These are phyloP conservation scores for Cloeon dipterum DNA, from an alignment of 2,888 invertebrate species.

Conservation along the genomic window DNA sequence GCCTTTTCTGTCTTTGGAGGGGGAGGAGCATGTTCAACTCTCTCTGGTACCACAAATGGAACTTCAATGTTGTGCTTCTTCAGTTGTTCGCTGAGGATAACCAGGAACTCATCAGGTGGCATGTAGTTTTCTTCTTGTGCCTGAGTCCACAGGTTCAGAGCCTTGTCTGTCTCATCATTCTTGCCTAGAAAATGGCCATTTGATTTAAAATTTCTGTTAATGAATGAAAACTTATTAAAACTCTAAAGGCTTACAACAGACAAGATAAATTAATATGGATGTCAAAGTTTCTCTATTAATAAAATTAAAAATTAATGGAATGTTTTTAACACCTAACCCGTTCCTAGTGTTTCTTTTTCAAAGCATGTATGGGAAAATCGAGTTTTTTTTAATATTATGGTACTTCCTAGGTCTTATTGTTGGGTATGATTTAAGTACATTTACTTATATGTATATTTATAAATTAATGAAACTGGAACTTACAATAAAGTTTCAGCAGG, in stretches of 20 bases:
- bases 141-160: conserved; percentile 53
- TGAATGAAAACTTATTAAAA: too few relatives aligned
- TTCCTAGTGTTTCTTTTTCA: too few relatives aligned
- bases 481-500: conserved; percentile 43
- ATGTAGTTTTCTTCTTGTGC: conserved; percentile 63
- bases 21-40: not conserved
- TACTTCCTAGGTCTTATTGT: too few relatives aligned
- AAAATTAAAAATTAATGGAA: not conserved
- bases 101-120: conserved; percentile 43
- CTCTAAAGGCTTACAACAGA: too few relatives aligned
- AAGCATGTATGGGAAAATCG: too few relatives aligned
- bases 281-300: not conserved
- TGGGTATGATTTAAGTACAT: too few relatives aligned
- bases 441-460: too few relatives aligned
- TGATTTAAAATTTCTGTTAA: too few relatives aligned
- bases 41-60: conserved; percentile 43
- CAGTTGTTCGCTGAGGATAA: conserved; percentile 37
- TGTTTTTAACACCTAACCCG: too few relatives aligned
- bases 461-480: conserved; percentile 8
- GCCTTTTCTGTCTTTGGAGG: not conserved
- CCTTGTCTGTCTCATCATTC: conserved; percentile 46
- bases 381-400: too few relatives aligned
- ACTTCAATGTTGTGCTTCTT: conserved; percentile 32
- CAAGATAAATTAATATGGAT: too few relatives aligned
- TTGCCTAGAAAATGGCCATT: too few relatives aligned